These are phyloP conservation scores for Momotus momota DNA, from an alignment of 2,797 vertebrate genomes.

Conservation along the genomic window DNA sequence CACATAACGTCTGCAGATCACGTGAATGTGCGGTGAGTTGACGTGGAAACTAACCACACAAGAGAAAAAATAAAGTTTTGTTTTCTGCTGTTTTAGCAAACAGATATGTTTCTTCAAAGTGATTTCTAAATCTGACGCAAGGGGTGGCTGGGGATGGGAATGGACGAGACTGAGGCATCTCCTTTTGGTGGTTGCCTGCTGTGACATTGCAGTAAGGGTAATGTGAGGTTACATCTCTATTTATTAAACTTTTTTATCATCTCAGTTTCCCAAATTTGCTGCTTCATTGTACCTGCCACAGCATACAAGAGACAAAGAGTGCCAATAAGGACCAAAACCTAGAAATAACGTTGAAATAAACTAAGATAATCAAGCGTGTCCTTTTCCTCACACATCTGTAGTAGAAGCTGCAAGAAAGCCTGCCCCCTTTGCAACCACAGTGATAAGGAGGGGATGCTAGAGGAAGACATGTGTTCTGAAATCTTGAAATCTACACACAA, in stretches of 20 bases:
- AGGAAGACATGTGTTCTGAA: not conserved
- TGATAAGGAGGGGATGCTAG: not conserved
- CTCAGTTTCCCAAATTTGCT: not conserved
- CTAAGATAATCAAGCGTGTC: not conserved
- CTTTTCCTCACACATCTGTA: not conserved
- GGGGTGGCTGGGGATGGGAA: not conserved
- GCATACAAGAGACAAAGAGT: not conserved
- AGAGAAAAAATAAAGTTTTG: not conserved
- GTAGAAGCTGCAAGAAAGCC: not conserved
- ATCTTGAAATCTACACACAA: not conserved
- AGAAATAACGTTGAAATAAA: not conserved
- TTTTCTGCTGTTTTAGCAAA: conserved; percentile 15
- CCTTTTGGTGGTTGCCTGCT: not conserved
- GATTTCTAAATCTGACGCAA: not conserved
- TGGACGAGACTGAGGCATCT: accelerated
- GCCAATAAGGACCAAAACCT: not conserved
- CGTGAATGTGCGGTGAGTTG: accelerated
- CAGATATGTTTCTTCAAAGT: not conserved
- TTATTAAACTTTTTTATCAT: not conserved
- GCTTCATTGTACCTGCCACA: not conserved
- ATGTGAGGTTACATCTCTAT: not conserved
- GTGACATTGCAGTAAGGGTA: not conserved
- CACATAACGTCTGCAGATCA: not conserved
- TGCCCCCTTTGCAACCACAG: not conserved
- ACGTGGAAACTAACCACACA: not conserved